phyloP scores from a whole-genome alignment of 2,888 invertebrate genomes.

The Dendrolimus pini region DNA sequence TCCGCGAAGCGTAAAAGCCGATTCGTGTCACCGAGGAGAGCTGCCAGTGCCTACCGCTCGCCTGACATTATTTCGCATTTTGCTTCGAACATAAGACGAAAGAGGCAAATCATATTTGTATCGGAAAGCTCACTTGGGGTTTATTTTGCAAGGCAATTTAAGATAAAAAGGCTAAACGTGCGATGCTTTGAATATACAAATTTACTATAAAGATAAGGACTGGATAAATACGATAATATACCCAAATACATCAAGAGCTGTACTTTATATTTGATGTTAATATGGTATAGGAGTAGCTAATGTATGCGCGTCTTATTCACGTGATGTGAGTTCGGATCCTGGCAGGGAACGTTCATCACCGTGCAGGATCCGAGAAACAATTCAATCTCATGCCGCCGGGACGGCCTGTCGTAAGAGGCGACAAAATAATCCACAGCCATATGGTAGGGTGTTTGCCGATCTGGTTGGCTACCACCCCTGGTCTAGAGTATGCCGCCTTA shows the following conservation, averaged over 20 bases:
- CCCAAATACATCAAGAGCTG: neutral
- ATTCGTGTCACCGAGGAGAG: constrained; percentile 44
- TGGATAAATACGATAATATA: constrained; percentile 2
- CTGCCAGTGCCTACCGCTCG: constrained; percentile 26
- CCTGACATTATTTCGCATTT: constrained; percentile 44
- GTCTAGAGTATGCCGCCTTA: too few relatives aligned
- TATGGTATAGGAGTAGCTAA: too few relatives aligned
- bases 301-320: too few relatives aligned
- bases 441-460: too few relatives aligned
- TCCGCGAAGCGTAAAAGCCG: constrained; percentile 52
- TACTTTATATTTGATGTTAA: too few relatives aligned
- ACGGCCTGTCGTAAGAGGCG: too few relatives aligned
- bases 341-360: too few relatives aligned
- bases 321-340: too few relatives aligned
- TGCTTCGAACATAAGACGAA: constrained; percentile 34
- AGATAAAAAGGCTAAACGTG: constrained; percentile 36
- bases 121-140: constrained; percentile 38
- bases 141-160: constrained; percentile 38
- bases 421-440: too few relatives aligned
- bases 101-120: constrained; percentile 50
- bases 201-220: constrained; percentile 27
- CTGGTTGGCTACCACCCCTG: too few relatives aligned
- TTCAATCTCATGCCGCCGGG: too few relatives aligned
- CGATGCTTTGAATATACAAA: constrained; percentile 21
- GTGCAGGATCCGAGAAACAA: too few relatives aligned